A percentile compares a stretch with the other conserved stretches of the same genome.
Conservation (phyloP, 2,113 vertebrate species). For the Chaetura pelagica region DNA sequence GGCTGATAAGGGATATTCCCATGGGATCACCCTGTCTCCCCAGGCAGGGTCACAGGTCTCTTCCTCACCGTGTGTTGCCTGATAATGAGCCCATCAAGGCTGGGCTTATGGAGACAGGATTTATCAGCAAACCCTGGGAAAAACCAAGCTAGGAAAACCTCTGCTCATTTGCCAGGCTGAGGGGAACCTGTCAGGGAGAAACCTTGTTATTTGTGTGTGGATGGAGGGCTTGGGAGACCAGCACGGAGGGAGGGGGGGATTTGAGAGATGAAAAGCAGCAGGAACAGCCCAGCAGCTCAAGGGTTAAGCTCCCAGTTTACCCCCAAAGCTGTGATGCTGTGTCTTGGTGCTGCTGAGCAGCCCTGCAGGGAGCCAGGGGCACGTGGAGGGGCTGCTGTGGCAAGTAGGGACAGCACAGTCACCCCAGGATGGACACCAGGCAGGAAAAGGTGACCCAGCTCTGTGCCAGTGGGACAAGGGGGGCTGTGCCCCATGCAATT, state of each 20-base stretch:
- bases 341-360: not conserved
- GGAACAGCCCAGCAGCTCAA: not conserved
- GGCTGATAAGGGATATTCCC: not conserved
- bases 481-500: fast-evolving
- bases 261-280: fast-evolving
- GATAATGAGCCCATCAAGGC: constrained; percentile 10
- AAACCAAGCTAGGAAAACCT: not conserved
- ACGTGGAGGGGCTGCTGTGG: fast-evolving
- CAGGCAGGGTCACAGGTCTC: constrained; percentile 33
- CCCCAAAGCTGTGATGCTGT: fast-evolving
- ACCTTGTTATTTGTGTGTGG: not conserved
- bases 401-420: fast-evolving
- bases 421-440: not conserved
- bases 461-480: too few species aligned
- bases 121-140: constrained; percentile 56
- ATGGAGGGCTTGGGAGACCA: not conserved
- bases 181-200: not conserved
- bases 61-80: not conserved
- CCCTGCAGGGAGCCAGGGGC: fast-evolving
- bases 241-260: not conserved
- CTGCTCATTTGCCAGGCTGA: not conserved
- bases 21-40: not conserved
- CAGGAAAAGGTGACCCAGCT: not conserved
- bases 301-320: fast-evolving
- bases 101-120: not conserved